Evolutionary conservation across 2,888 invertebrate species (phyloP).

Genomic region (Eilema sororculum): DNA sequence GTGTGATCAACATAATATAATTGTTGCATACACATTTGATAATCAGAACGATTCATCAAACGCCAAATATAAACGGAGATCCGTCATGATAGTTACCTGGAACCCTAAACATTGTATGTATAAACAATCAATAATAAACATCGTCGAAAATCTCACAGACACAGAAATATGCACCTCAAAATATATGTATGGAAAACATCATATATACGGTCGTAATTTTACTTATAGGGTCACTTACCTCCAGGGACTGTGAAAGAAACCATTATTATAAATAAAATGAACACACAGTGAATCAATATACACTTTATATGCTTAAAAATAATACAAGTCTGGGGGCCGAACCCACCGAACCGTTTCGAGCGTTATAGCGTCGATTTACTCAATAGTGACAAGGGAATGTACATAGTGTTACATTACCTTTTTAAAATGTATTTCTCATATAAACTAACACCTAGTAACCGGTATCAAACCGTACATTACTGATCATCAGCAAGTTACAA

Average conservation of each 20-base stretch:
- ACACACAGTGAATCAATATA: constrained; percentile 85
- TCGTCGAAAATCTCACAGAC: constrained; percentile 29
- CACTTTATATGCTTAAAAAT: constrained; percentile 86
- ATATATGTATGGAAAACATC: constrained; percentile 33
- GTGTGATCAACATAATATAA: constrained; percentile 26
- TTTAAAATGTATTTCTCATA: constrained; percentile 54
- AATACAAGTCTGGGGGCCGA: constrained; percentile 75
- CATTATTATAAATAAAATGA: constrained; percentile 85
- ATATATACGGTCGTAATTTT: constrained; percentile 37
- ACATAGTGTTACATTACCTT: constrained; percentile 76
- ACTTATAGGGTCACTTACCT: constrained; percentile 79
- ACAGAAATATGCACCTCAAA: constrained; percentile 31
- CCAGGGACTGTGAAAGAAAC: constrained; percentile 80
- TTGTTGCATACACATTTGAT: constrained; percentile 3
- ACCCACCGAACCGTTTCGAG: constrained; percentile 66
- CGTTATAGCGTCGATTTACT: constrained; percentile 60
- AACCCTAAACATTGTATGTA: constrained; percentile 31
- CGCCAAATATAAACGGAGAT: constrained; percentile 33
- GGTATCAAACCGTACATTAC: constrained; percentile 58
- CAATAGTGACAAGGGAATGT: constrained; percentile 80
- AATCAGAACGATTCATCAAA: constrained; percentile 24
- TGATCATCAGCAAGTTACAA: constrained; percentile 51
- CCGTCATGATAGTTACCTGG: not conserved
- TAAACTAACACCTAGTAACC: constrained; percentile 72
- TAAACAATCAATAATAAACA: constrained; percentile 30